Percentiles rank a stretch among this genome's conserved stretches.
phyloP scores from a whole-genome alignment of 1,140 invertebrate genomes.

The Drosophila suzukii region DNA sequence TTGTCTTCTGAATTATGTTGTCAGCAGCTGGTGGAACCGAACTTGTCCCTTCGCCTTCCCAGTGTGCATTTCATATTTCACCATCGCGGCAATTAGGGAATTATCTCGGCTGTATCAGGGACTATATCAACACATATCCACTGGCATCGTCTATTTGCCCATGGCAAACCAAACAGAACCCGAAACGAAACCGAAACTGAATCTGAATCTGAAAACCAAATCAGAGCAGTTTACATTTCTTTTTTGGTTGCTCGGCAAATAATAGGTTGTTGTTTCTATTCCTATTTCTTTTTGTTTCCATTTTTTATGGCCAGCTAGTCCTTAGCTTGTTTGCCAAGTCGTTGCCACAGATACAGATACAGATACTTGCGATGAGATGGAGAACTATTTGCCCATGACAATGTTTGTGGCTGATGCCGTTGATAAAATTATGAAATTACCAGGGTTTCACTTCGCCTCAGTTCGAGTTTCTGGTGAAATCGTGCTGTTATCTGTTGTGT shows the following conservation, averaged over 20 bases:
- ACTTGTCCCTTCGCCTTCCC: conserved; percentile 29
- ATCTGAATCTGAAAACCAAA: conserved; percentile 52
- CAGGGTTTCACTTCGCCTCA: conserved; percentile 13
- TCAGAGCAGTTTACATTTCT: conserved; percentile 77
- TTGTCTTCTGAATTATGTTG: conserved; percentile 70
- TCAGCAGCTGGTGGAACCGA: conserved; percentile 56
- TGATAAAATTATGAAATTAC: conserved; percentile 80
- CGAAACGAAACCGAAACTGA: conserved; percentile 33
- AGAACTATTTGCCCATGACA: conserved; percentile 68
- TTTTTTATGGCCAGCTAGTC: conserved; percentile 56
- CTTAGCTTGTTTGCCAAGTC: conserved; percentile 65
- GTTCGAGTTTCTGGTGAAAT: conserved; percentile 65
- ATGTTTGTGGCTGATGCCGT: conserved; percentile 68
- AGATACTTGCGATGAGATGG: conserved; percentile 34
- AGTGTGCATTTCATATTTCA: conserved; percentile 33
- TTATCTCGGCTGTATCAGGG: conserved; percentile 50
- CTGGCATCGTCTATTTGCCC: conserved; percentile 44
- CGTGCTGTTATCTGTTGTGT: conserved; percentile 57
- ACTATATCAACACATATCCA: conserved; percentile 32
- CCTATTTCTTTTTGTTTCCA: conserved; percentile 24
- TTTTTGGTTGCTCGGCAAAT: conserved; percentile 70
- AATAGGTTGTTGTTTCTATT: conserved; percentile 52
- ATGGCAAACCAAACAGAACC: conserved; percentile 38
- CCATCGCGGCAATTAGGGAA: conserved; percentile 51
- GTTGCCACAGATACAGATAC: conserved; percentile 45